These are phyloP conservation scores for Agapetus fuscipes DNA, from an alignment of 2,888 invertebrate species.

Conservation along the genomic window DNA sequence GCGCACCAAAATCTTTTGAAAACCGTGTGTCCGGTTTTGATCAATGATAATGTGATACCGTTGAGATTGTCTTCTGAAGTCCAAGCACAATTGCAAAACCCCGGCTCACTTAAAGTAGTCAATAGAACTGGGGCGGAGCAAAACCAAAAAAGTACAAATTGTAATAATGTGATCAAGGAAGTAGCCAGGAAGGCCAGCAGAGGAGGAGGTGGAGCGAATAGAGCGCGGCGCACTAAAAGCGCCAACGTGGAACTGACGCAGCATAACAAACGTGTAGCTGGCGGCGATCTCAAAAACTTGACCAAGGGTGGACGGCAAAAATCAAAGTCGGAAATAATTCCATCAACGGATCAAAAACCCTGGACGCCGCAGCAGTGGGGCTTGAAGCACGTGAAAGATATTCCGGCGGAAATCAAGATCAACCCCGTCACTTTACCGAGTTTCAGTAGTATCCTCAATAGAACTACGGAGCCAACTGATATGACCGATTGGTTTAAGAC, in stretches of 20 bases:
- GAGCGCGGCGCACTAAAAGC: too few relatives aligned
- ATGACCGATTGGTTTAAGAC: too few relatives aligned
- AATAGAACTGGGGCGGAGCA: not conserved
- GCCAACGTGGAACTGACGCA: too few relatives aligned
- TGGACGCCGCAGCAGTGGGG: constrained; percentile 11
- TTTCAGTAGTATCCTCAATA: constrained; percentile 9
- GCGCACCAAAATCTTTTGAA: constrained; percentile 1
- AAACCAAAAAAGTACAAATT: not conserved
- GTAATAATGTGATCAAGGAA: too few relatives aligned
- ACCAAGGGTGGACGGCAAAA: not conserved
- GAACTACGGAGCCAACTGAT: too few relatives aligned
- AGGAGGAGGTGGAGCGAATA: not conserved
- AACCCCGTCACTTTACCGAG: constrained; percentile 10
- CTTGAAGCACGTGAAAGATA: constrained; percentile 6
- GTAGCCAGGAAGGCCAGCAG: not conserved
- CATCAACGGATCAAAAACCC: not conserved
- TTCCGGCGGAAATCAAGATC: constrained; percentile 2
- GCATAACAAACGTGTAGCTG: too few relatives aligned
- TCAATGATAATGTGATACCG: constrained; percentile 9
- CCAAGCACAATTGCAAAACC: not conserved
- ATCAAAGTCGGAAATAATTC: not conserved
- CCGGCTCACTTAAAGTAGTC: not conserved
- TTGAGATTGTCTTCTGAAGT: constrained; percentile 8
- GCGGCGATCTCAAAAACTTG: not conserved
- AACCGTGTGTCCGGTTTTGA: not conserved